These are phyloP conservation scores for Brotula barbata DNA, from an alignment of 2,797 vertebrate species.

Conservation along the genomic window DNA sequence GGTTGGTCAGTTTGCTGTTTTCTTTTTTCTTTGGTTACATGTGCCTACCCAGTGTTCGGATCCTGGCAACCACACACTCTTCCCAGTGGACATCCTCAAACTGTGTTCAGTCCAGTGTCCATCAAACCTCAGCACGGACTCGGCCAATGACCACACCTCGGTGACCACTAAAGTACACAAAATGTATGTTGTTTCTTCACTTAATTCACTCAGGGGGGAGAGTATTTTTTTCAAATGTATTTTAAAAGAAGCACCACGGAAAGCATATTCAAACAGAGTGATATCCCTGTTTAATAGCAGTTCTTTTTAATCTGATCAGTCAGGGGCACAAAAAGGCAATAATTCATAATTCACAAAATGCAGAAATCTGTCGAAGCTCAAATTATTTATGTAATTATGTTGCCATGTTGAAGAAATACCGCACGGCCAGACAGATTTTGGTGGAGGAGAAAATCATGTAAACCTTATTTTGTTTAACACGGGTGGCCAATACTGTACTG, in stretches of 20 bases:
- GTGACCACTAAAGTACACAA: slow-evolving; percentile 33
- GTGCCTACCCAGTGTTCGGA: slow-evolving; percentile 51
- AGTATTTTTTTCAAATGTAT: background rate
- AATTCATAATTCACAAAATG: background rate
- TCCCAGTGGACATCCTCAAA: slow-evolving; percentile 45
- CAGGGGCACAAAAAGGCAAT: background rate
- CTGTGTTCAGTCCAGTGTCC: slow-evolving; percentile 30
- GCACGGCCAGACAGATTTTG: too few species aligned
- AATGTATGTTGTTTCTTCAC: slow-evolving; percentile 14
- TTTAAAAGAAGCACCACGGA: slow-evolving; percentile 8
- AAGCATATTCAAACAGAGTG: background rate
- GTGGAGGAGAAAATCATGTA: slow-evolving; percentile 28
- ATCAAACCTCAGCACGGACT: slow-evolving; percentile 24
- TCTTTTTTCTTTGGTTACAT: slow-evolving; percentile 51
- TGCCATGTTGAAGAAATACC: background rate
- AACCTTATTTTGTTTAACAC: slow-evolving; percentile 22
- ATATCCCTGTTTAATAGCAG: too few species aligned
- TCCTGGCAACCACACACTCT: slow-evolving; percentile 44
- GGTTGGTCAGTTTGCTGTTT: slow-evolving; percentile 48
- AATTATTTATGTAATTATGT: background rate
- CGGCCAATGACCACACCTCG: slow-evolving; percentile 36
- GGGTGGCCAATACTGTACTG: background rate
- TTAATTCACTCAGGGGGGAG: slow-evolving; percentile 1
- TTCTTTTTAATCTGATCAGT: too few species aligned
- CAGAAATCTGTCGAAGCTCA: background rate